These are phyloP conservation scores for Drosophila pallidifrons DNA, from an alignment of 1,140 invertebrate genomes.

Conservation along the genomic window DNA sequence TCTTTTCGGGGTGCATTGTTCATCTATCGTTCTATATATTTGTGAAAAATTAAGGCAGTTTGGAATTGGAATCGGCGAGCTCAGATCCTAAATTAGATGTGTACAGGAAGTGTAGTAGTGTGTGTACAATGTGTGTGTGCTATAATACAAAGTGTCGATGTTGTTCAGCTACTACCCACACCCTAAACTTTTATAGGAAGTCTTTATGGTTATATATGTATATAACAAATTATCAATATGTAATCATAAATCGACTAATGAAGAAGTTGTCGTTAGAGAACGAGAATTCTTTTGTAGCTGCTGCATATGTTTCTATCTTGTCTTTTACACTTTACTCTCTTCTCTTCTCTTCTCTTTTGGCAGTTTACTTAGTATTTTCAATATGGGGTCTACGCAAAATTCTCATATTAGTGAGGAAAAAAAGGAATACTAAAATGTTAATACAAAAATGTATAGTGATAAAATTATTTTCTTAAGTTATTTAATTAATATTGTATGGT, in stretches of 20 bases:
- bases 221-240: slow-evolving; percentile 64
- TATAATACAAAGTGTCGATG: slow-evolving; percentile 78
- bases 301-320: slow-evolving; percentile 36
- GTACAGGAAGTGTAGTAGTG: slow-evolving; percentile 64
- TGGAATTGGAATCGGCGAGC: slow-evolving; percentile 70
- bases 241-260: slow-evolving; percentile 84
- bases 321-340: slow-evolving; percentile 4
- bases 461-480: slow-evolving; percentile 79
- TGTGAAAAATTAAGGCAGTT: slow-evolving; percentile 72
- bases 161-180: slow-evolving; percentile 71
- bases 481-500: slow-evolving; percentile 48
- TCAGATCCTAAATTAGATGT: slow-evolving; percentile 51
- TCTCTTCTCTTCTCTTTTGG: slow-evolving; percentile 42
- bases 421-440: slow-evolving; percentile 72
- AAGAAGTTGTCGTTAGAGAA: slow-evolving; percentile 85
- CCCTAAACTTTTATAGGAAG: slow-evolving; percentile 79
- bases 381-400: slow-evolving; percentile 71
- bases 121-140: slow-evolving; percentile 57
- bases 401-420: slow-evolving; percentile 78
- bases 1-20: slow-evolving; percentile 70
- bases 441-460: slow-evolving; percentile 62
- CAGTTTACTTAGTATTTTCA: slow-evolving; percentile 44
- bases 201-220: slow-evolving; percentile 70
- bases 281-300: slow-evolving; percentile 82
- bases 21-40: slow-evolving; percentile 41